Conservation (phyloP, 2,113 vertebrate genomes). For the Thunnus maccoyii region DNA sequence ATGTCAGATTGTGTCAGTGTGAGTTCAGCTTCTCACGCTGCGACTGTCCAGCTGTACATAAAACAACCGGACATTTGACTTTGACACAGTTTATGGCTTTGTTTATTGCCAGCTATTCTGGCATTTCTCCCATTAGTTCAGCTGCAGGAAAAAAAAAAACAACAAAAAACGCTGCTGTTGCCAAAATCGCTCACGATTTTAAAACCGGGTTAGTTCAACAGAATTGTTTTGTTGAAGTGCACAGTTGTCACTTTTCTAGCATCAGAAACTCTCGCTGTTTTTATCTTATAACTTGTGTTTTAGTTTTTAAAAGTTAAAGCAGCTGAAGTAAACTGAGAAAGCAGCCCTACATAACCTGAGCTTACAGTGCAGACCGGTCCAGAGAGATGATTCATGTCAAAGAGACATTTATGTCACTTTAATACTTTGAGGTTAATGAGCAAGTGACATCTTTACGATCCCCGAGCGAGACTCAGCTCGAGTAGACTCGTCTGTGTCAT, state of each 20-base stretch:
- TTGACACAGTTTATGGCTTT: not conserved
- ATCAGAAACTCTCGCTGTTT: not conserved
- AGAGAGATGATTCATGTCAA: slow-evolving; percentile 3
- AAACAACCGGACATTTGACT: not conserved
- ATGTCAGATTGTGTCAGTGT: too few species aligned
- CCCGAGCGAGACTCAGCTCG: not conserved
- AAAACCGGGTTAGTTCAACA: not conserved
- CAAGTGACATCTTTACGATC: slow-evolving; percentile 5
- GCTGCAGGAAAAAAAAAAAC: not conserved
- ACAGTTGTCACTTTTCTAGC: not conserved
- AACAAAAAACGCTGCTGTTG: not conserved
- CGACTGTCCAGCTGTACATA: not conserved
- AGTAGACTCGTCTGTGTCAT: not conserved
- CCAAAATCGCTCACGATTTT: not conserved
- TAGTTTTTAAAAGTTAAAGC: not conserved
- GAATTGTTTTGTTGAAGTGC: not conserved
- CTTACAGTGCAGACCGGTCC: not conserved
- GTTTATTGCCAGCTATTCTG: too few species aligned
- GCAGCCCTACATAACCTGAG: not conserved
- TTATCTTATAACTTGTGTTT: too few species aligned
- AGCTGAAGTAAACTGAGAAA: not conserved
- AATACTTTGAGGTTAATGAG: slow-evolving; percentile 50
- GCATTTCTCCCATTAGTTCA: not conserved
- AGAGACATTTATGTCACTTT: not conserved
- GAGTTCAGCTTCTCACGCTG: not conserved